Evolutionary conservation across 2,888 invertebrate species (phyloP).

Genomic region (Agelastica alni): DNA sequence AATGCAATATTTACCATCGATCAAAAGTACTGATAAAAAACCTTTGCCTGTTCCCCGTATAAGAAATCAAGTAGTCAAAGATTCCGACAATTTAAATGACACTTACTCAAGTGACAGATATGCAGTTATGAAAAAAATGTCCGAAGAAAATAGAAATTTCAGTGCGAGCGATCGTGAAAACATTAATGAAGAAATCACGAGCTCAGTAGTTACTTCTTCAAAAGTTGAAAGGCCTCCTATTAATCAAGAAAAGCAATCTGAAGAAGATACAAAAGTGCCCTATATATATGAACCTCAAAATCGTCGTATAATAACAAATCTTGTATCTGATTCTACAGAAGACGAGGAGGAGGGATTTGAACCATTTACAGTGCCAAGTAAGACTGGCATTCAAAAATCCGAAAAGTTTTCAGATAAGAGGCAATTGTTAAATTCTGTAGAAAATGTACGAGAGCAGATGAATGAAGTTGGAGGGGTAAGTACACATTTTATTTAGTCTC

Average conservation of each 20-base stretch:
- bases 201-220: background rate
- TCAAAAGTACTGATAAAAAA: constrained; percentile 20
- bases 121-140: constrained; percentile 31
- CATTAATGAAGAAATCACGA: constrained; percentile 1
- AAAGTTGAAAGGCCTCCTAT: background rate
- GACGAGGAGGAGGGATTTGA: background rate
- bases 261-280: constrained; percentile 4
- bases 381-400: background rate
- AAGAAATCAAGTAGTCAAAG: constrained; percentile 23
- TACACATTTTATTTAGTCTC: too few species aligned
- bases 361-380: background rate
- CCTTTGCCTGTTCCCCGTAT: constrained; percentile 21
- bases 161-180: constrained; percentile 27
- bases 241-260: background rate
- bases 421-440: background rate
- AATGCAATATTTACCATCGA: background rate
- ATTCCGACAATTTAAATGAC: constrained; percentile 19
- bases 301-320: background rate
- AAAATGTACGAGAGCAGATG: background rate
- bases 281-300: constrained; percentile 14
- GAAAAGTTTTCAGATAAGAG: constrained; percentile 9
- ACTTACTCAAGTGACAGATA: constrained; percentile 15
- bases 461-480: background rate
- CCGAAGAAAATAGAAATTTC: constrained; percentile 35
- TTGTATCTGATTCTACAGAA: background rate